Base-by-base conservation (phyloP, 2,888 invertebrate species). In the Tolmerus cingulatus region DNA sequence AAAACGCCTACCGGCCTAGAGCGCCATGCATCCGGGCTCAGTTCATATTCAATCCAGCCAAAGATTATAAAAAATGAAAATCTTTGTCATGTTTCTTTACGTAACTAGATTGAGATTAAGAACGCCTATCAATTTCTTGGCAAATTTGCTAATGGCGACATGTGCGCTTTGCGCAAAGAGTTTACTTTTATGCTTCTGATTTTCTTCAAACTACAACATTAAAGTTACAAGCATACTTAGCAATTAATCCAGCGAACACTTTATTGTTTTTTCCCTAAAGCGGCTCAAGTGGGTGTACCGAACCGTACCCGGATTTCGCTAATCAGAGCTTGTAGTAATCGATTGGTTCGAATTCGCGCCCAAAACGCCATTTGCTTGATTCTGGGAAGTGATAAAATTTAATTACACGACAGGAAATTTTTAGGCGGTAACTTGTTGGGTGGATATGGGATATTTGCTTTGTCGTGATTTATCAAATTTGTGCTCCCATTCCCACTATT, bases 261-360 rank as follows among this genome's bases (percentile, higher is more conserved):
- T 79, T 51, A 79, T 79, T 51, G 30, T 55, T 23, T 79, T 40
- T 79, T 79, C 14, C 46, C 30, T 79, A 34, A 51, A 79, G 79
- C 51, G 7, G 30, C 19, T 16, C n/a, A 79, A 79, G 51, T 79
- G 79, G 79, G 79, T 79, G 79, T 79, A 51, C 30, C n/a, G 51
- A 1, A 27, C 51, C 79, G 51, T 40, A 23, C 23, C 16, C 5
- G 51, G 79, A 78, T 51, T 55, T 51, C 51, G 30, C 51, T 79
- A 79, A 79, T 79, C 55, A 79, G 79, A 79, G 51, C 51, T 79
- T 79, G 51, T 51, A n/a, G 30, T 79, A 79, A 79, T 51, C 76
- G 23, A 27, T 66, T 27, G 66, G 66, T 34, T 9, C 5, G 7
- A 7, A 51, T 51, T 55, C 23, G 46, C 40, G 14, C 14, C 46